A percentile compares a stretch with the other conserved stretches of the same genome.
phyloP scores from a whole-genome alignment of 2,797 vertebrate genomes.

The Fistularia commersonii region DNA sequence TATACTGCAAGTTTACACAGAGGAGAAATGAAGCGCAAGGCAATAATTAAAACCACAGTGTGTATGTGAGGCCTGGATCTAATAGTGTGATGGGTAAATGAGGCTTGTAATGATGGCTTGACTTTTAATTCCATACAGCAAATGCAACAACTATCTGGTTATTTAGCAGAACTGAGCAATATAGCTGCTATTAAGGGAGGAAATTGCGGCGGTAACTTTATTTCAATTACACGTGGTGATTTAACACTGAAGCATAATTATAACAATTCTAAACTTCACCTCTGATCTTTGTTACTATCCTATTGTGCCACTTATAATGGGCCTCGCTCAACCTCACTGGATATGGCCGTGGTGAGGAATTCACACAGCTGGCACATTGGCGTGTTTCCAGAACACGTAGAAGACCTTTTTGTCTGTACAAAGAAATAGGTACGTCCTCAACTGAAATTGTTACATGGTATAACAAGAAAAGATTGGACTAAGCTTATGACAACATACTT shows the following conservation, averaged over 20 bases:
- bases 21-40: constrained; percentile 3
- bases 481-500: no score
- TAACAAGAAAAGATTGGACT: no score
- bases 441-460: no score
- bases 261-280: constrained; percentile 41
- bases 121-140: constrained; percentile 24
- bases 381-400: no score
- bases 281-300: constrained; percentile 11
- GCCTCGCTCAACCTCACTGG: neutral
- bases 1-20: neutral
- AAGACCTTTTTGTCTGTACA: no score
- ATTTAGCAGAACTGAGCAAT: constrained; percentile 14
- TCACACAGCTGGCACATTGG: constrained; percentile 16
- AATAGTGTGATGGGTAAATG: constrained; percentile 31
- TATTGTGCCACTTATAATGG: neutral
- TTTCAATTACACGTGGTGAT: constrained; percentile 47
- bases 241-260: constrained; percentile 47
- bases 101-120: constrained; percentile 23
- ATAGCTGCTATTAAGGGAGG: constrained; percentile 15
- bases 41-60: constrained; percentile 28
- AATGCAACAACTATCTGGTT: constrained; percentile 25
- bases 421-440: no score
- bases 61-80: constrained; percentile 11
- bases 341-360: neutral
- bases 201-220: constrained; percentile 18